Base-by-base conservation (phyloP, 1,140 invertebrate genomes). In the Drosophila orena region DNA sequence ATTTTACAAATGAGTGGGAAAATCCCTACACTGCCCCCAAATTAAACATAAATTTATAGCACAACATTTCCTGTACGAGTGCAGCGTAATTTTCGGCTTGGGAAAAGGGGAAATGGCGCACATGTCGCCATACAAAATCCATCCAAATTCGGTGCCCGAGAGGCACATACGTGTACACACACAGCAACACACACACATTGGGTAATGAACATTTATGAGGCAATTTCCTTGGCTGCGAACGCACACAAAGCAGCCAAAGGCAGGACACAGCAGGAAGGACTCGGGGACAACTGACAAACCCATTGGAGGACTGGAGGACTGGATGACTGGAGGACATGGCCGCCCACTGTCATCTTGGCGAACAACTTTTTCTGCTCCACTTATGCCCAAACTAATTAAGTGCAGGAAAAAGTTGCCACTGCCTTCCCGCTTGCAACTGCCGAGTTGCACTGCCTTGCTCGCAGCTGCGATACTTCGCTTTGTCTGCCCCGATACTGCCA, bases 311-410 rank as follows among this genome's bases (percentile, higher is more conserved):
- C 38, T 66, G 61, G 72, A 69, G 66, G 66, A 53, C 52, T 4
- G 61, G 72, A 69, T 61, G 66, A 53, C 52, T 4, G 61, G 66
- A 68, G 65, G 65, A 53, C 55, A 5, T 2, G 53, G 30, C 47
- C 14, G 14, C 15, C 20, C 35, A n/a, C 50, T 52, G 35, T 62
- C 57, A 44, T 83, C 66, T 76, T 81, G 76, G 79, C 47, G 60
- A 56, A 76, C 54, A 83, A 89, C 72, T 84, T 89, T 88, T 89
- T 89, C 84, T 89, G 84, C 84, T 89, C 84, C 84, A 89, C 84
- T 89, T 89, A 89, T 84, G 84, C 84, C 85, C 79, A 89, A 89
- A 89, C 84, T 89, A 89, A 89, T 89, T 89, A 89, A 89, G 84
- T 89, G 84, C 84, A 89, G 84, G 84, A 89, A 89, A 84, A 89